Evolutionary conservation across 2,888 invertebrate genomes (phyloP), one percentile per base, ranked within the genome.

Genomic region (Hydroisotoma schaefferi): DNA sequence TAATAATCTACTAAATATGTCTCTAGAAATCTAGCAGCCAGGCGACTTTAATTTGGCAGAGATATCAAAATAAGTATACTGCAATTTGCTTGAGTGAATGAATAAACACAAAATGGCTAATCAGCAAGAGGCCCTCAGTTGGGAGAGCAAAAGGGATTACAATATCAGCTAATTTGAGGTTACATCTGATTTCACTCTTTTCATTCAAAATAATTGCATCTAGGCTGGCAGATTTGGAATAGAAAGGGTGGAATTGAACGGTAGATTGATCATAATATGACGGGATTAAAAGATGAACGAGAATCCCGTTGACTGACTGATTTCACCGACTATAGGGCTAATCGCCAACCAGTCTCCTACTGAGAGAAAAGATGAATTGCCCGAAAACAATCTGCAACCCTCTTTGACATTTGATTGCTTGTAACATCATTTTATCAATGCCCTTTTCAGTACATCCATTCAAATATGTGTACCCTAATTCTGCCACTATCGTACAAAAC

Each of bases 101-200:
- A 61, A 59, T 65, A 68, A 67, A 67, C 65, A 69, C 67, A 71
- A 69, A 67, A 57, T 61, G 64, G 57, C 63, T 65, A 70, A 71
- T 71, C 67, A 69, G 68, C 65, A 69, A 67, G 61, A 62, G n/a
- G n/a, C 65, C 58, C 53, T 57, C 59, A 61, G 63, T 62, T 60
- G 40, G 18, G 51, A 52, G 20, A 29, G 37, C 23, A 15, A 10
- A 52, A 46, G 15, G 54, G 46, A 57, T 58, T 65, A 65, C 69
- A 71, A 68, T 66, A 68, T 61, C 48, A 37, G 52, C 68, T 70
- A 70, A 70, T 70, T 70, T 68, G 58, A 59, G 47, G 53, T 53
- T 53, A 43, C 38, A 6, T 52, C 20, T 29, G 37, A 52, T 52
- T 49, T 49, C 49, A 15, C 33, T 15, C 40, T 40, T 40, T 40